Evolutionary conservation across 2,797 vertebrate genomes (phyloP), one percentile per base, ranked within the genome.

Genomic region (Phyllotis vaccarum): DNA sequence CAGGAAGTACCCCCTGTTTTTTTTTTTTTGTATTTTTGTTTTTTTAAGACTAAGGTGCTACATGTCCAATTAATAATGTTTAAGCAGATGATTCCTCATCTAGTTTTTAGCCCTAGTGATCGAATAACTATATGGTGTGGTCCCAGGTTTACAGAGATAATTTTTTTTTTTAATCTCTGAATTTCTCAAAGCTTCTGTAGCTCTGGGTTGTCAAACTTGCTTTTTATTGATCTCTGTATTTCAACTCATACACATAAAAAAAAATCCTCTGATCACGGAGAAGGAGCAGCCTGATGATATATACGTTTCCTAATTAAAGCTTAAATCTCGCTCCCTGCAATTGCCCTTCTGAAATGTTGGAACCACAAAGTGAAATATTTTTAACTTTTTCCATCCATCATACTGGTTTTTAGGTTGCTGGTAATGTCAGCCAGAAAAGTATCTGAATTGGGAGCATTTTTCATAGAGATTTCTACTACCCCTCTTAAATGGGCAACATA

Each of bases 361-460:
- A 96, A 94, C 95, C 93, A 96, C 94, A 31, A 74, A 95, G 89
- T 96, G 94, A 97, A 97, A 94, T 98, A 95, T 97, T 95, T 97
- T 97, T 95, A 97, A 96, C 83, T 95, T 97, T 97, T 96, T 82
- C 93, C 95, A 97, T 97, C 95, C 56, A 94, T 97, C 92, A 95
- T 58, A 56, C 13, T 29, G 94, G 64, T 91, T 95, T 97, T 95
- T 96, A 92, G 92, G 92, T 96, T 92, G 82, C 89, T 94, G 43
- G 82, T 88, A 89, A 91, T 96, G 85, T 95, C 96, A 96, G 49
- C 96, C 90, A 95, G 95, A 64, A 95, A 93, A 95, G 58, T 95
- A 95, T 95, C 91, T 96, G 95, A 97, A 97, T 97, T 94, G 95
- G 85, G 75, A 74, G 62, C 90, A 95, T 97, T 97, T 96, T 96